Conservation (phyloP, 2,888 invertebrate genomes). For the Drosophila melanosoma region DNA sequence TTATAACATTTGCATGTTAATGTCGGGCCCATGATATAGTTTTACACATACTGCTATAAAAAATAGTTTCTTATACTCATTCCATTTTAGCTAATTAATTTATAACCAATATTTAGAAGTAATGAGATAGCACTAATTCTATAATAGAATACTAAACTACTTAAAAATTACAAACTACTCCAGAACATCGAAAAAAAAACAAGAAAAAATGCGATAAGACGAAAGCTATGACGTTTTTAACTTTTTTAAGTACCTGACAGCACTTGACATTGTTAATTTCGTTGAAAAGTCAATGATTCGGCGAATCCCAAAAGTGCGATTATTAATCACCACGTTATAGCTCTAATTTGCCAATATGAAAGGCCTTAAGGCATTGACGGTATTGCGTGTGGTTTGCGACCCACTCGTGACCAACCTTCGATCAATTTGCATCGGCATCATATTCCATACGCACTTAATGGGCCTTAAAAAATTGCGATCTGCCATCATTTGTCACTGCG, state of each 20-base stretch:
- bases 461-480: conserved; percentile 12
- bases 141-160: not conserved
- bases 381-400: conserved; percentile 36
- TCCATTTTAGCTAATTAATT: not conserved
- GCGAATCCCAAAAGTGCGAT: conserved; percentile 19
- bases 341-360: conserved; percentile 24
- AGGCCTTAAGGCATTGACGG: conserved; percentile 2
- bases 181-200: not conserved
- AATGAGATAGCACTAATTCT: too few species aligned
- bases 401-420: conserved; percentile 38
- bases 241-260: not conserved
- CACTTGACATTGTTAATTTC: conserved; percentile 30
- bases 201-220: conserved; percentile 30
- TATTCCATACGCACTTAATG: conserved; percentile 49
- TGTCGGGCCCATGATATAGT: not conserved
- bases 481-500: conserved; percentile 47
- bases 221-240: conserved; percentile 1
- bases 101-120: not conserved
- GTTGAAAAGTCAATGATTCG: conserved; percentile 3
- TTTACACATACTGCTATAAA: not conserved
- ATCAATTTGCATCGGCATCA: conserved; percentile 42
- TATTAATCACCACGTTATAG: conserved; percentile 18
- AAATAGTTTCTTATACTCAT: not conserved
- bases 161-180: not conserved
- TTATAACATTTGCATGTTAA: not conserved